Evolutionary conservation across 2,888 invertebrate species (phyloP).

Genomic region (Dusona sp.): DNA sequence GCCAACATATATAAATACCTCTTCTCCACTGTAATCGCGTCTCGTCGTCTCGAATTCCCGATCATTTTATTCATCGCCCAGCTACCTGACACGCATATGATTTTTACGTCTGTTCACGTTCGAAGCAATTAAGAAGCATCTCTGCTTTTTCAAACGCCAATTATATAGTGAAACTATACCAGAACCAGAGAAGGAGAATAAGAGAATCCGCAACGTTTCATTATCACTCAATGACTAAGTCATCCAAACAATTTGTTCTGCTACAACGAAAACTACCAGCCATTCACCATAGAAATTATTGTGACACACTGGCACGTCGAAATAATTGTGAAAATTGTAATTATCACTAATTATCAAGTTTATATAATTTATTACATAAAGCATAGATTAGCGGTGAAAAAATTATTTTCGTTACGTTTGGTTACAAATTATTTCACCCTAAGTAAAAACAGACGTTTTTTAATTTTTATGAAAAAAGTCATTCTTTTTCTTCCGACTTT

Average conservation of each 20-base stretch:
- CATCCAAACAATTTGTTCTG: slow-evolving; percentile 33
- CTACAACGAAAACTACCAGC: slow-evolving; percentile 11
- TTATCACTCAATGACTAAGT: slow-evolving; percentile 63
- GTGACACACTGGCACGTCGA: neutral
- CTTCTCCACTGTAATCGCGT: slow-evolving; percentile 14
- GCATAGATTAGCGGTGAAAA: too few species aligned
- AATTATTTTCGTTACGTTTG: too few species aligned
- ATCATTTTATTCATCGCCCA: slow-evolving; percentile 65
- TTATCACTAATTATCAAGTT: neutral
- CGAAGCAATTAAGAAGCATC: slow-evolving; percentile 66
- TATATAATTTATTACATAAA: too few species aligned
- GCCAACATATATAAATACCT: slow-evolving; percentile 54
- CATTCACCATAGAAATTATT: neutral
- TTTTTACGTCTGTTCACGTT: slow-evolving; percentile 40
- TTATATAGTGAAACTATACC: slow-evolving; percentile 33
- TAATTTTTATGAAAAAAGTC: too few species aligned
- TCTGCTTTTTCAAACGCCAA: slow-evolving; percentile 47
- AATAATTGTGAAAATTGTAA: neutral
- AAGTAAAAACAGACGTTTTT: too few species aligned
- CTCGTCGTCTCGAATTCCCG: slow-evolving; percentile 58
- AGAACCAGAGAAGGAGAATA: neutral
- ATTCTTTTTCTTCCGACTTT: too few species aligned
- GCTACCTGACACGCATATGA: slow-evolving; percentile 59
- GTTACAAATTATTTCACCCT: too few species aligned
- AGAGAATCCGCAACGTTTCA: slow-evolving; percentile 48